Evolutionary conservation across 2,888 invertebrate genomes (phyloP), one percentile per base, ranked within the genome.

Genomic region (Pharmacophagus antenor): DNA sequence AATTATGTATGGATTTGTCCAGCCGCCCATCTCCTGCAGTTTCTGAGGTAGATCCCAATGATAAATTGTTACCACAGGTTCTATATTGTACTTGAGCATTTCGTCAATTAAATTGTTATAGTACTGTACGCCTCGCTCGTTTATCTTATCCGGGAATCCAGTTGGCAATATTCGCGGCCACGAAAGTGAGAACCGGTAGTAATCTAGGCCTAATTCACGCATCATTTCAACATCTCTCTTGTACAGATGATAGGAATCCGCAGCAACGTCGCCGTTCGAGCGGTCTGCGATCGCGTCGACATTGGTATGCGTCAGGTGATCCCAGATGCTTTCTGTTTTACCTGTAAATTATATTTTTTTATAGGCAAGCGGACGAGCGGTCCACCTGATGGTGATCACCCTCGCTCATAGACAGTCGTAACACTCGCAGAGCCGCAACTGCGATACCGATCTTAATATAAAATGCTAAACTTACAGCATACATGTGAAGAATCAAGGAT

Each of bases 291-390:
- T 88, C 46, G 83, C 79, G 21, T 92, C 90, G 0, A 92, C 77
- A 2, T 69, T 48, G 12, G 56, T 66, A 46, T 93, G 93, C 1
- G 92, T 88, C 67, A 92, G 75, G 57, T 76, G 83, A 75, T 94
- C 94, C 94, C 94, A 94, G 62, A 93, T 93, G 59, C 87, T 92
- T 78, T 89, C 87, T 0, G 90, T 79, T 74, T 92, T 93, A 20
- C 91, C 92, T 86, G 61, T 17, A 37, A 37, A 37, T n/a, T n/a
- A 2, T 6, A n/a, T 2, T 37, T 37, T 37, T n/a, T n/a, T 6
- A 3, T 37, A 37, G 15, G n/a, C 3, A 15, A 3, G 3, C n/a
- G 37, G 5, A 37, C 15, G 15, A 37, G 6, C 3, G n/a, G 2
- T 37, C n/a, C n/a, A n/a, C n/a, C n/a, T n/a, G n/a, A n/a, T n/a